Base-by-base conservation (phyloP, 2,113 vertebrate species). In the Potamarius usumacintae region DNA sequence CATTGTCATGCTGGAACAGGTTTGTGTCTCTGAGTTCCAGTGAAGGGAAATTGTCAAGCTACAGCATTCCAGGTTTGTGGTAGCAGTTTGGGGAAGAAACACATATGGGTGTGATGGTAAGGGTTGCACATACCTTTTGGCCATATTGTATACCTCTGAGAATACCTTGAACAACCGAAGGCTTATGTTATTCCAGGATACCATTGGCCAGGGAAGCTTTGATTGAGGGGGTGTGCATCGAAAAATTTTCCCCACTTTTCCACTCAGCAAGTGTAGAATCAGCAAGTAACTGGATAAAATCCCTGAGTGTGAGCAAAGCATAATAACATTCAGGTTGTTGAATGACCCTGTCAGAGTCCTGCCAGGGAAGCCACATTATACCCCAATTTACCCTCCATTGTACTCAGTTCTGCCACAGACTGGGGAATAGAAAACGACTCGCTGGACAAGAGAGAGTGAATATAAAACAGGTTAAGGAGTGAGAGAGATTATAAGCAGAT, bases 231-330 rank as follows among this genome's bases (percentile, higher is more conserved):
- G 15, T 30, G n/a, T 53, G 1, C 14, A 84, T 84, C 27, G 12
- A 25, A 58, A 84, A 0, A 1, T 55, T 20, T 27, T 62, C 30
- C 18, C 7, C 34, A 79, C 34, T 78, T 34, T 74, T 77, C 22
- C 22, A 55, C n/a, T 55, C 17, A 62, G 42, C 22, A 78, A 53
- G 74, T 52, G 72, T 63, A 9, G 84, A 78, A 63, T 78, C 72
- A 77, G 71, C 42, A 50, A 85, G 34, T 60, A 77, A 85, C 42
- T 78, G 84, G 58, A 63, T 22, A 65, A 48, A 78, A 52, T 78
- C 14, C 58, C 9, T 12, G 14, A 62, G 84, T 63, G 52, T 12
- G 72, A 85, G 63, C 12, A 50, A 48, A 52, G 71, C 25, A 63
- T 63, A 48, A 58, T 85, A 42, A 34, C 55, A 84, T 72, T 27